Evolutionary conservation across 2,797 vertebrate genomes (phyloP), one percentile per base, ranked within the genome.

Genomic region (Echeneis naucrates): DNA sequence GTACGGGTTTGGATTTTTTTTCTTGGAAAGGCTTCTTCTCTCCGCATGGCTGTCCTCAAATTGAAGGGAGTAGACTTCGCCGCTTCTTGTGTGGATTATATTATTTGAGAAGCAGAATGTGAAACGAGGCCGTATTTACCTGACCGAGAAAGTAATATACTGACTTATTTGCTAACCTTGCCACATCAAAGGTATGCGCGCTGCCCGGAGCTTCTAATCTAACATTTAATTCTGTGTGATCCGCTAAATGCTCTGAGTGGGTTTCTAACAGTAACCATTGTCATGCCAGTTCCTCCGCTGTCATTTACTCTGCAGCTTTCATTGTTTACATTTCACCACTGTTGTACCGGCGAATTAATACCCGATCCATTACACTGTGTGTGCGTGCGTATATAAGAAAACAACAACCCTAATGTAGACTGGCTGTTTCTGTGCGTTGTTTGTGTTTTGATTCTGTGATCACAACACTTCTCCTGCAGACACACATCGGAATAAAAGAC

Each of bases 1-100:
- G 88, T 79, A 75, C 83, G 84, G 80, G 81, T 84, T 80, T 86
- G 81, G 88, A 87, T 82, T 80, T 68, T 85, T 82, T 80, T 82
- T 83, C 80, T 87, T 88, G 92, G 92, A 90, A 89, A 91, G 86
- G 86, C 79, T 79, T 79, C 69, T 87, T 50, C 63, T 78, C 55
- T 79, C 79, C 77, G 88, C 88, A 94, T 93, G 94, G 94, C 93
- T 91, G 86, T 90, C 64, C 80, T 82, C 82, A 42, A 48, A 85
- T 80, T 84, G 74, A 85, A 84, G 64, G 89, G 91, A 93, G 86
- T 91, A 89, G 91, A 93, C 88, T 86, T 91, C 85, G 47, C 69
- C 77, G 80, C 85, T 71, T 83, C 72, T 58, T 80, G 78, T 90
- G 89, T 94, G 94, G 94, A 95, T 94, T 95, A 95, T 85, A 82